Evolutionary conservation across 2,797 vertebrate species (phyloP).

Genomic region (Lophura swinhoii): DNA sequence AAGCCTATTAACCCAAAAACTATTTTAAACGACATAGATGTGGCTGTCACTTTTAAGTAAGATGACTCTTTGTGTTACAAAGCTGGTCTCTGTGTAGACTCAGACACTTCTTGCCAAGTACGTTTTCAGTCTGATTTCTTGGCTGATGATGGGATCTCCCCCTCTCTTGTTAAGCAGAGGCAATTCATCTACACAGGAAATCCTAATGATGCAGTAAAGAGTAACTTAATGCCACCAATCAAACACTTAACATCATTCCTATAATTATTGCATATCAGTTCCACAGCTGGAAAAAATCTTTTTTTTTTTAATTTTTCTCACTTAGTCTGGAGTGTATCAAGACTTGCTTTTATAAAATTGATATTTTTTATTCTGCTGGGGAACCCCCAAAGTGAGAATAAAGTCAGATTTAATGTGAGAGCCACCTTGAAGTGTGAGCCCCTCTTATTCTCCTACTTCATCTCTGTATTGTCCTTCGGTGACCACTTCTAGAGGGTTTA

Average conservation of each 20-base stretch:
- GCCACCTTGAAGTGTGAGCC: not conserved
- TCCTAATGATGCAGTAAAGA: not conserved
- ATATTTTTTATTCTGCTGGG: not conserved
- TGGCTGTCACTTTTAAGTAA: not conserved
- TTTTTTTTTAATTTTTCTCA: not conserved
- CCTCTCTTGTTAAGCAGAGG: not conserved
- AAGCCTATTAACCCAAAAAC: not conserved
- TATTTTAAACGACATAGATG: not conserved
- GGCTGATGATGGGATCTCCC: not conserved
- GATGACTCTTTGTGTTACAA: not conserved
- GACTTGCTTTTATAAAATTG: slow-evolving; percentile 39
- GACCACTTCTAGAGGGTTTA: not conserved
- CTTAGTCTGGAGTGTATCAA: not conserved
- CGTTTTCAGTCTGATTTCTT: not conserved
- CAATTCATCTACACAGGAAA: not conserved
- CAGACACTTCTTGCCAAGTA: not conserved
- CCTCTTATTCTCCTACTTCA: not conserved
- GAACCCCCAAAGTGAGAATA: not conserved
- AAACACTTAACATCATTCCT: not conserved
- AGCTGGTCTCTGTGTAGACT: not conserved
- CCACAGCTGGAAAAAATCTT: not conserved
- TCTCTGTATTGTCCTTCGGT: not conserved
- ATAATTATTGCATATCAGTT: slow-evolving; percentile 18
- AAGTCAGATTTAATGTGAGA: not conserved
- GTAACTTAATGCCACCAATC: not conserved